phyloP scores from a whole-genome alignment of 2,888 invertebrate genomes.

The Luffia ferchaultella region DNA sequence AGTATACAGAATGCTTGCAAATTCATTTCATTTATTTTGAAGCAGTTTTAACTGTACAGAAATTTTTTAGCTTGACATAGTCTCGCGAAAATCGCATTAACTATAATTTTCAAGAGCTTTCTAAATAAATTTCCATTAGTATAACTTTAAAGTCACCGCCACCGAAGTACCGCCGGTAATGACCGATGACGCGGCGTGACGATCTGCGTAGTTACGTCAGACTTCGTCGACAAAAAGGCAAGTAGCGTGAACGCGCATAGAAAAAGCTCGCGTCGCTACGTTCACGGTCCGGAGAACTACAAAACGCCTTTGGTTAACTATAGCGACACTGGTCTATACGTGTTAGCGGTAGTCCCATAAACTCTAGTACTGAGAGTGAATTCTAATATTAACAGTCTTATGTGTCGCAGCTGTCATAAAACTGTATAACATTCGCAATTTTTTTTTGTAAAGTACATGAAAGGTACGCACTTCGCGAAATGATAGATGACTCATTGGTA shows the following conservation, averaged over 20 bases:
- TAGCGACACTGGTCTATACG: too few species aligned
- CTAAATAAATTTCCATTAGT: background rate
- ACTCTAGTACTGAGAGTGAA: too few species aligned
- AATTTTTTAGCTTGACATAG: too few species aligned
- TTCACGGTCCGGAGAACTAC: too few species aligned
- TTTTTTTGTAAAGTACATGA: background rate
- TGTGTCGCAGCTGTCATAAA: too few species aligned
- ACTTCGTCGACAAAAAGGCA: background rate
- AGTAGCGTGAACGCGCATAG: background rate
- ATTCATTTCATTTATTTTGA: too few species aligned
- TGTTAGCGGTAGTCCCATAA: too few species aligned
- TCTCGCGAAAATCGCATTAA: too few species aligned
- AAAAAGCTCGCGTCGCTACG: background rate
- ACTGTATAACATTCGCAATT: background rate
- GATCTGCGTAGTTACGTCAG: conserved; percentile 17
- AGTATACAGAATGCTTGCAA: too few species aligned
- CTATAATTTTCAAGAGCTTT: background rate
- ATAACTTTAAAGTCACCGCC: conserved; percentile 16
- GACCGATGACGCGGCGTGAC: conserved; percentile 32
- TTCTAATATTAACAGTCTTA: too few species aligned
- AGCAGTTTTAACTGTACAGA: too few species aligned
- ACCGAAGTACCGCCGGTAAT: conserved; percentile 24
- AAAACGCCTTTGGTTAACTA: too few species aligned
- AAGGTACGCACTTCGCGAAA: background rate
- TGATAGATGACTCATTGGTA: background rate